Base-by-base conservation (phyloP, 2,113 vertebrate genomes). In the Stictonetta naevosa region DNA sequence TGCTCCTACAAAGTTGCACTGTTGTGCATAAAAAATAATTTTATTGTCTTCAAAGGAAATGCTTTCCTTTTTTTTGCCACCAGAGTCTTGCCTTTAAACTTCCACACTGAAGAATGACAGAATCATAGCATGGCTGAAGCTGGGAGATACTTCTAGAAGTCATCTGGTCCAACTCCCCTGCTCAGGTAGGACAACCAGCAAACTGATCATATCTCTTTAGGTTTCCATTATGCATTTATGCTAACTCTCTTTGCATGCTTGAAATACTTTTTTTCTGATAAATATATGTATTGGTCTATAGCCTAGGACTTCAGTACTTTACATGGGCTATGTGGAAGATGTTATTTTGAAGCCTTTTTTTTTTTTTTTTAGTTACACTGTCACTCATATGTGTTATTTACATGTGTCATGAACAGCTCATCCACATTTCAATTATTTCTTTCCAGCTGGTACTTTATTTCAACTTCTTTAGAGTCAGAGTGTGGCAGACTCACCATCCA, bases 381-480 rank as follows among this genome's bases (percentile, higher is more conserved):
- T 55, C 4, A 17, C 20, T 82, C 48, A 36, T 72, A 36, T 22
- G 22, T 63, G 78, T 80, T 88, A 79, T 88, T 83, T 59, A 78
- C 48, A 88, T 82, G 71, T 81, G 59, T 89, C 73, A 64, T 63
- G 44, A 96, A 77, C 62, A 83, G n/a, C 22, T 74, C 66, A 84
- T 89, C 44, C 91, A 76, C 71, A 83, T 92, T 94, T 89, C 76
- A 76, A 87, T 86, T 88, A 90, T 74, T 81, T 89, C 64, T 92
- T 92, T 85, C 31, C 55, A 91, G 50, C 79, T 91, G 72, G 86
- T 91, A 92, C 88, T 95, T 91, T 92, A 90, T 96, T 93, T 95
- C 84, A 94, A 92, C 89, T 92, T 94, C 86, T 94, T 84, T 78
- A 89, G 64, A 94, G 92, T 95, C 83, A 92, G 34, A 94, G 63